These are phyloP conservation scores for Dendrocincla fuliginosa DNA, from an alignment of 2,797 vertebrate genomes.

Conservation along the genomic window DNA sequence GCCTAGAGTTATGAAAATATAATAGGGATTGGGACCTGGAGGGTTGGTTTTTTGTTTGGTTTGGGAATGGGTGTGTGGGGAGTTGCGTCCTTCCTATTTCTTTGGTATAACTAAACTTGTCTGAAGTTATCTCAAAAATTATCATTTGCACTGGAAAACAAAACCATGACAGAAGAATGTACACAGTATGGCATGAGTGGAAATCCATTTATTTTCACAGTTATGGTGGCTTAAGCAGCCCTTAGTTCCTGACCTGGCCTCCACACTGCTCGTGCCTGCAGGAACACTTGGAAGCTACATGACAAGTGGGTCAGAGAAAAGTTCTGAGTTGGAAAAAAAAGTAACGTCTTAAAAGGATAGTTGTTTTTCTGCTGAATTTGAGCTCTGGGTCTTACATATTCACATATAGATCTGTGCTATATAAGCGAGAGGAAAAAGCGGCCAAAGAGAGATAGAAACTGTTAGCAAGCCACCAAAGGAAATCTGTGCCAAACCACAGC, in stretches of 20 bases:
- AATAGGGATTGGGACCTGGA: background rate
- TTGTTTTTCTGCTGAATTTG: background rate
- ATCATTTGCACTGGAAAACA: background rate
- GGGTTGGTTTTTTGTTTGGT: background rate
- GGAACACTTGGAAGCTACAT: background rate
- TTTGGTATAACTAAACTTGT: background rate
- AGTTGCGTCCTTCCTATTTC: background rate
- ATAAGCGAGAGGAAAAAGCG: background rate
- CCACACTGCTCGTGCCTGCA: background rate
- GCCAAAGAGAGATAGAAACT: background rate
- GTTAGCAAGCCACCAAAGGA: background rate
- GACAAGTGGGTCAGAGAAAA: background rate
- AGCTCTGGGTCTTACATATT: background rate
- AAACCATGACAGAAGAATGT: background rate
- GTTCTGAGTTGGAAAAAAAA: background rate
- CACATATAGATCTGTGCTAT: background rate
- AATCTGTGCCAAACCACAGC: background rate
- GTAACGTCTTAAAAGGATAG: background rate
- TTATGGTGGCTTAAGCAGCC: background rate
- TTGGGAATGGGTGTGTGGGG: background rate
- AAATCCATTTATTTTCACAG: background rate
- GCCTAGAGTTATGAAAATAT: background rate
- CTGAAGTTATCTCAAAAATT: background rate
- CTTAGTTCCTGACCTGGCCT: background rate
- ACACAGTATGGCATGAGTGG: background rate